These are phyloP conservation scores for Chironomus tepperi DNA, from an alignment of 1,140 invertebrate species.

Conservation along the genomic window DNA sequence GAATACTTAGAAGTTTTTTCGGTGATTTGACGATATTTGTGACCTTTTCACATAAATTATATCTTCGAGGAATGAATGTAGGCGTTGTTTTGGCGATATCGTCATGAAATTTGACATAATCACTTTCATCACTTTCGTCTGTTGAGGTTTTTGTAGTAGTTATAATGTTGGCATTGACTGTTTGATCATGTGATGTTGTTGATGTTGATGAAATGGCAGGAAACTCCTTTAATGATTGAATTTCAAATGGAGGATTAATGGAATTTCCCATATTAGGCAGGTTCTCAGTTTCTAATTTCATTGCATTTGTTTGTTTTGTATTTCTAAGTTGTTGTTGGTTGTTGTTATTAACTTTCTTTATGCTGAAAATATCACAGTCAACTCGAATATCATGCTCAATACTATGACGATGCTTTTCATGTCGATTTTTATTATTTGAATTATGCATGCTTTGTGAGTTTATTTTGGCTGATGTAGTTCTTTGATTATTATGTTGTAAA, in stretches of 20 bases:
- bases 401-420: not conserved
- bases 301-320: not conserved
- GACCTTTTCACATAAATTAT: not conserved
- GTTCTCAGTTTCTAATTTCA: not conserved
- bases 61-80: not conserved
- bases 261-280: not conserved
- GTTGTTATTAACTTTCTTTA: not conserved
- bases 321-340: not conserved
- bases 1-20: not conserved
- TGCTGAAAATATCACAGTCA: not conserved
- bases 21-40: not conserved
- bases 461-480: not conserved
- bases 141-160: not conserved
- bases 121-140: not conserved
- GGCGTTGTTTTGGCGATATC: not conserved
- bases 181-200: not conserved
- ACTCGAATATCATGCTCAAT: slow-evolving; percentile 6
- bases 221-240: not conserved
- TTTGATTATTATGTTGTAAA: not conserved
- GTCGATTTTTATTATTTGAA: not conserved
- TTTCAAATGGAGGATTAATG: not conserved
- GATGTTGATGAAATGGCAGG: not conserved
- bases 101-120: not conserved
- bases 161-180: not conserved
- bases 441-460: no score